Evolutionary conservation across 1,140 invertebrate genomes (phyloP).

Genomic region (Asobara japonica): DNA sequence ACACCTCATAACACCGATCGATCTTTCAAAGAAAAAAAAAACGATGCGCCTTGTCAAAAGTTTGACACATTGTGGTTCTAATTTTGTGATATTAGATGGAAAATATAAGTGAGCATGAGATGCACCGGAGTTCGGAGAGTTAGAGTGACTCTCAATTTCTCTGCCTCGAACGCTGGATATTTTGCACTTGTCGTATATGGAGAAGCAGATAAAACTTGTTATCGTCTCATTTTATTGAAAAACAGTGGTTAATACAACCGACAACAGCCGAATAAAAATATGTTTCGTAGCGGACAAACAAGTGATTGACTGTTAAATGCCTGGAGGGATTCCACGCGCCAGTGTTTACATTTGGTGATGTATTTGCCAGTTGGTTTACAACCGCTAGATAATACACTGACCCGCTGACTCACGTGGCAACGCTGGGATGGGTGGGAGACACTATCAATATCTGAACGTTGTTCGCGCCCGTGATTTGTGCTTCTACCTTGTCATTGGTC

Average conservation of each 20-base stretch:
- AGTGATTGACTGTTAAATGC: neutral
- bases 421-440: constrained; percentile 17
- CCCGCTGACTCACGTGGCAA: constrained; percentile 26
- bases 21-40: too few relatives aligned
- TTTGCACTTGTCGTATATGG: too few relatives aligned
- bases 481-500: neutral
- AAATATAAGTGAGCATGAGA: too few relatives aligned
- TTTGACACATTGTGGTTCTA: too few relatives aligned
- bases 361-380: constrained; percentile 21
- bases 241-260: neutral
- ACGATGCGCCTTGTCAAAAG: too few relatives aligned
- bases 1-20: too few relatives aligned
- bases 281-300: neutral
- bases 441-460: neutral
- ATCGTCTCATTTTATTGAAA: neutral
- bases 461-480: neutral
- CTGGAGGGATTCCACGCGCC: neutral
- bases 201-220: too few relatives aligned
- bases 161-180: too few relatives aligned
- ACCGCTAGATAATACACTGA: constrained; percentile 27
- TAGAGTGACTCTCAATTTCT: too few relatives aligned
- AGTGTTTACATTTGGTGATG: constrained; percentile 11
- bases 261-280: neutral
- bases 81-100: too few relatives aligned
- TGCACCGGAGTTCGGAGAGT: too few relatives aligned